Base-by-base conservation (phyloP, 1,140 invertebrate species). In the Lasaia peninsularis region DNA sequence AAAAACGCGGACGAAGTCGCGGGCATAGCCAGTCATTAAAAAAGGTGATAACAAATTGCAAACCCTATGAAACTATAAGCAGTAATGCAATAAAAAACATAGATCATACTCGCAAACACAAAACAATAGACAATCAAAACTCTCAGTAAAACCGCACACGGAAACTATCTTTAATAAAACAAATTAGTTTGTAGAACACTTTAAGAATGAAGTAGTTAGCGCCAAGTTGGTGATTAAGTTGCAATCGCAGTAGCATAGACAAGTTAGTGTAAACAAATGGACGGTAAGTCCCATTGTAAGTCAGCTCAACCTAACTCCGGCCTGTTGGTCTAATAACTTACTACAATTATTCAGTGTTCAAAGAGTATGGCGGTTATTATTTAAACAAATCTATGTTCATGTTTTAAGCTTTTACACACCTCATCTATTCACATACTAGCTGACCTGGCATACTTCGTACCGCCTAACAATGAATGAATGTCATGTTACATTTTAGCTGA, bases 281-380 rank as follows among this genome's bases (percentile, higher is more conserved):
- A 67, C 67, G 60, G 68, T 67, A 71, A 76, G 69, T 76, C 63
- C 66, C 69, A 73, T 75, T 73, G 75, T 78, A 73, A 78, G 67
- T 73, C 69, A 68, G 65, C 65, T 67, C 62, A 66, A 69, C 55
- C 60, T 58, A 68, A 75, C 64, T 73, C 51, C 60, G 54, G 67
- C 69, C 72, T 72, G 72, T 78, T 81, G 75, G 70, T 62, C 65
- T 74, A 71, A 78, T 78, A 76, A 76, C 68, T 80, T 78, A 67
- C 63, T 44, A 58, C 69, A 75, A 75, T 78, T 76, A 71, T 59
- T 65, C 56, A 28, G 51, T 66, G 52, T 55, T 40, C 18, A 24
- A 54, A 21, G 52, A 20, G 14, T 11, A 37, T 37, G 34, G 14
- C 24, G 14, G 3, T 44, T 35, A 54, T 28, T 40, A 10, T 37